Evolutionary conservation across 2,888 invertebrate species (phyloP).

Genomic region (Drosophila hamatofila): DNA sequence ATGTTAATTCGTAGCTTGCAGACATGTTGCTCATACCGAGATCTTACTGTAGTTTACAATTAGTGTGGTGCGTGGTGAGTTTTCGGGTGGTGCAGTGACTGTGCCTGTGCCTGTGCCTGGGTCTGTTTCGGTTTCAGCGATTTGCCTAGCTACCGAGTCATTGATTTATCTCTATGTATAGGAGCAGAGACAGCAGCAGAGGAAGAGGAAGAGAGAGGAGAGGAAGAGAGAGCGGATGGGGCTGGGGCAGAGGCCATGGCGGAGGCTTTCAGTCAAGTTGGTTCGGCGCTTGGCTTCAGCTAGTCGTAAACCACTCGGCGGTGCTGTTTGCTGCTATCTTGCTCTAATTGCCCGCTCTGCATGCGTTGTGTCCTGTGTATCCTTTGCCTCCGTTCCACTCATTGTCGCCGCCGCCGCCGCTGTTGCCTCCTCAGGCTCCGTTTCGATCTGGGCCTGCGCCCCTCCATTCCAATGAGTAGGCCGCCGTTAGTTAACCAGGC

Average conservation of each 20-base stretch:
- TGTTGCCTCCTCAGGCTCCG: slow-evolving; percentile 6
- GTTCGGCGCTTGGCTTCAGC: slow-evolving; percentile 33
- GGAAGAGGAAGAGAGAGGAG: not conserved
- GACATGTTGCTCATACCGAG: not conserved
- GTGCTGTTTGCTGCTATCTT: slow-evolving; percentile 52
- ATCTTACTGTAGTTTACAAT: slow-evolving; percentile 28
- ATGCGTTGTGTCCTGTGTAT: slow-evolving; percentile 48
- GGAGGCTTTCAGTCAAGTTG: slow-evolving; percentile 20
- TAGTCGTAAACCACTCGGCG: slow-evolving; percentile 28
- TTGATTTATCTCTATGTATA: slow-evolving; percentile 52
- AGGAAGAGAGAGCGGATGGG: not conserved
- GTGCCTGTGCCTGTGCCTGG: slow-evolving; percentile 7
- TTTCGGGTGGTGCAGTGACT: not conserved
- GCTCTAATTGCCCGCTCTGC: slow-evolving; percentile 66
- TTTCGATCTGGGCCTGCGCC: slow-evolving; percentile 15
- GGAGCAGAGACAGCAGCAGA: not conserved
- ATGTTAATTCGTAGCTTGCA: not conserved
- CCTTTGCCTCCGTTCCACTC: slow-evolving; percentile 5
- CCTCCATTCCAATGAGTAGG: slow-evolving; percentile 17
- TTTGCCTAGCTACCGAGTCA: slow-evolving; percentile 40
- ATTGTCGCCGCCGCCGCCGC: not conserved
- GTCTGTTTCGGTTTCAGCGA: slow-evolving; percentile 12
- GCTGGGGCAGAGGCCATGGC: slow-evolving; percentile 6
- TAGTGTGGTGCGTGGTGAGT: slow-evolving; percentile 6
- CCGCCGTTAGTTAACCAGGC: slow-evolving; percentile 41